phyloP scores from a whole-genome alignment of 2,888 invertebrate species.

The Neelides folsomi region DNA sequence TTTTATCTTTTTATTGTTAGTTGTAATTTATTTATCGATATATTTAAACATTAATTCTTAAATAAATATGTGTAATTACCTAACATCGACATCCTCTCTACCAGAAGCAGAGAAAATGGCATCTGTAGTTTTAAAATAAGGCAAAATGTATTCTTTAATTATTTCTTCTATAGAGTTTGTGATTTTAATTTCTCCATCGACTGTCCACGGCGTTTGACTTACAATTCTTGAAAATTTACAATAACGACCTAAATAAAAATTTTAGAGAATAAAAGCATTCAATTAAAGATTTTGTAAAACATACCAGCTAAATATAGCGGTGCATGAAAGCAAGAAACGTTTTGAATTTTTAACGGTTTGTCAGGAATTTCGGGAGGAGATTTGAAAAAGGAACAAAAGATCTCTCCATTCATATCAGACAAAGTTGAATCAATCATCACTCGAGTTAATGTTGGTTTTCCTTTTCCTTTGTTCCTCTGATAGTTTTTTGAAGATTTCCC shows the following conservation, averaged over 20 bases:
- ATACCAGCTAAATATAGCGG: slow-evolving; percentile 50
- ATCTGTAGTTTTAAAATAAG: slow-evolving; percentile 47
- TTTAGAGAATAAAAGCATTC: too few relatives aligned
- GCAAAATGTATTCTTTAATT: slow-evolving; percentile 54
- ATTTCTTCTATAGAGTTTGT: slow-evolving; percentile 84
- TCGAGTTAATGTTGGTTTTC: slow-evolving; percentile 6
- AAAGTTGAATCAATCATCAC: slow-evolving; percentile 13
- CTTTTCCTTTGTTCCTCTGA: slow-evolving; percentile 1
- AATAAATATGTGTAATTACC: too few relatives aligned
- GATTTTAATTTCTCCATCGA: slow-evolving; percentile 63
- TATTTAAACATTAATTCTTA: too few relatives aligned
- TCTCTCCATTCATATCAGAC: slow-evolving; percentile 8
- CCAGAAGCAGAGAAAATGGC: slow-evolving; percentile 82
- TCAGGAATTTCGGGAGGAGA: slow-evolving; percentile 45
- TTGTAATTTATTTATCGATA: too few relatives aligned
- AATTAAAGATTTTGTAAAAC: too few relatives aligned
- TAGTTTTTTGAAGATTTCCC: not conserved
- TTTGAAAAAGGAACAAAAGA: slow-evolving; percentile 5
- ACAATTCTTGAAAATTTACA: slow-evolving; percentile 68
- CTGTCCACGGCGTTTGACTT: slow-evolving; percentile 88
- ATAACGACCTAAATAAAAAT: slow-evolving; percentile 50
- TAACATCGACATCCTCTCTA: slow-evolving; percentile 92
- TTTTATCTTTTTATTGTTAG: too few relatives aligned
- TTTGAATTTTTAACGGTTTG: slow-evolving; percentile 40
- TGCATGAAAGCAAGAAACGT: slow-evolving; percentile 46